phyloP scores from a whole-genome alignment of 2,797 vertebrate species.

The Intellagama lesueurii region DNA sequence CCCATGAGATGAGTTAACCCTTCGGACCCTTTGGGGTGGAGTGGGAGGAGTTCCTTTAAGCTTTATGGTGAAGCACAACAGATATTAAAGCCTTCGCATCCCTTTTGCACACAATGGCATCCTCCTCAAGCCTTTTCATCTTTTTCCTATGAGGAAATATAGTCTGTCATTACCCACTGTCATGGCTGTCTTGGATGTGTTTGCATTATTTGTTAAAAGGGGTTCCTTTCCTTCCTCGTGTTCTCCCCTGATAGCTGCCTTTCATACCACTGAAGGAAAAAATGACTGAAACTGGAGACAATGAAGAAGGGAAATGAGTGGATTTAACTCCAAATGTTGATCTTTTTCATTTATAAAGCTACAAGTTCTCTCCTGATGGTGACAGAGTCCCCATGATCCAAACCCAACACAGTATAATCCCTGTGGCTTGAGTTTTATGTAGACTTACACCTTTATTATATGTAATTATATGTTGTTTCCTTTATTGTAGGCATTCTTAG shows the following conservation, averaged over 20 bases:
- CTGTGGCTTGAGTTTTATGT: background rate
- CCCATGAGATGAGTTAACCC: background rate
- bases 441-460: background rate
- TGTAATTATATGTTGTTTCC: background rate
- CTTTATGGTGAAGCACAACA: background rate
- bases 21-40: background rate
- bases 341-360: too few species aligned
- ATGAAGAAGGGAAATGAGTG: background rate
- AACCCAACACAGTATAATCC: background rate
- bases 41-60: background rate
- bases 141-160: background rate
- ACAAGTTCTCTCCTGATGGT: too few species aligned
- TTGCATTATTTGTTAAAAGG: background rate
- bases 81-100: too few species aligned
- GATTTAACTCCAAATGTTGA: background rate
- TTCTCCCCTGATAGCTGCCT: background rate
- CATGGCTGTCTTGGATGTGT: background rate
- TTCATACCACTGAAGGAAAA: background rate
- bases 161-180: background rate
- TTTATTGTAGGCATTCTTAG: background rate
- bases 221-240: background rate
- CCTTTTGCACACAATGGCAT: background rate
- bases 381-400: background rate
- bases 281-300: background rate
- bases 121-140: background rate